Conservation (phyloP, 2,113 vertebrate species). For the Ptyas mucosa region DNA sequence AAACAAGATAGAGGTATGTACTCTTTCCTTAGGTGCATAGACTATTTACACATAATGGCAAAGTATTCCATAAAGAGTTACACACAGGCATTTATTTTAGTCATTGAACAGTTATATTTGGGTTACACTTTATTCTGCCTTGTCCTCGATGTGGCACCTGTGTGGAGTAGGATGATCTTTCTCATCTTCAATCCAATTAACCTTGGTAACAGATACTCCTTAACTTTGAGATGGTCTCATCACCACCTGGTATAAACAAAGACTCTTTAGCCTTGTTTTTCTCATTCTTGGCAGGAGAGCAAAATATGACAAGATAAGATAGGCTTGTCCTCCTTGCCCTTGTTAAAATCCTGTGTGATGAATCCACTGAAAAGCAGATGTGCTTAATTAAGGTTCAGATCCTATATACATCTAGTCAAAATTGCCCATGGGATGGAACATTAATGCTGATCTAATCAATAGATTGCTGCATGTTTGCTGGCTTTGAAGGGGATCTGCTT, state of each 20-base stretch:
- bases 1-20: neutral
- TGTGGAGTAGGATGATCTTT: neutral
- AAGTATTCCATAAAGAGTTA: neutral
- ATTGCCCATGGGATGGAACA: neutral
- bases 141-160: neutral
- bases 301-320: neutral
- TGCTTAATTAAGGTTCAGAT: neutral
- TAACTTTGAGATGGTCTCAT: neutral
- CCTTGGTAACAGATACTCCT: neutral
- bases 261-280: neutral
- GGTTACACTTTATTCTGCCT: neutral
- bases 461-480: neutral
- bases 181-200: neutral
- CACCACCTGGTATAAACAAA: neutral
- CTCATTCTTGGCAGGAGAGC: neutral
- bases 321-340: neutral
- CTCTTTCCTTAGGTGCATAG: neutral
- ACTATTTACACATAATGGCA: neutral
- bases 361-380: neutral
- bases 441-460: neutral
- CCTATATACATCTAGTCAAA: neutral
- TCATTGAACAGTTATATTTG: neutral
- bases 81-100: neutral
- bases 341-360: neutral
- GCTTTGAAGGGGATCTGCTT: neutral